These are phyloP conservation scores for Drosophila formosana DNA, from an alignment of 2,888 invertebrate genomes.

Conservation along the genomic window DNA sequence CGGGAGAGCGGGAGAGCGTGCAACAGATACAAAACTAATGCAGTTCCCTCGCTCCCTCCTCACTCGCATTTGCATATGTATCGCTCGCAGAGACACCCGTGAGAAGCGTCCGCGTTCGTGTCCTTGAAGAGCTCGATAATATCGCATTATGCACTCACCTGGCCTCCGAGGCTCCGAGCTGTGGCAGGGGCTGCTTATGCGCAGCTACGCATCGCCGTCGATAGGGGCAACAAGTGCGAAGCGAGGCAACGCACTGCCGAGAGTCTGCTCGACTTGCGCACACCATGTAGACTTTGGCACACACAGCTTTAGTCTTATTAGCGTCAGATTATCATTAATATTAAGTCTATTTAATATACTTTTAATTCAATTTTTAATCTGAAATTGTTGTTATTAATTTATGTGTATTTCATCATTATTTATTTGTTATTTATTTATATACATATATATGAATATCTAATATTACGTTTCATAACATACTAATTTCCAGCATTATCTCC, in stretches of 20 bases:
- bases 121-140: slow-evolving; percentile 67
- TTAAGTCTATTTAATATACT: no score
- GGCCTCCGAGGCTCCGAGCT: neutral
- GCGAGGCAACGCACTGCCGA: neutral
- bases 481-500: no score
- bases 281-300: slow-evolving; percentile 3
- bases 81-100: slow-evolving; percentile 16
- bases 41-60: slow-evolving; percentile 28
- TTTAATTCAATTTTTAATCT: no score
- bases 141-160: slow-evolving; percentile 54
- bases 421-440: no score
- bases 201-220: slow-evolving; percentile 51
- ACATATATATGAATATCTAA: no score
- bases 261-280: slow-evolving; percentile 1
- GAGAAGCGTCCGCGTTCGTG: slow-evolving; percentile 38
- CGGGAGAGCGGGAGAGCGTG: slow-evolving; percentile 17
- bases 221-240: slow-evolving; percentile 56
- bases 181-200: slow-evolving; percentile 53
- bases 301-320: no score
- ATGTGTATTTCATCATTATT: no score
- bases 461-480: no score
- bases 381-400: no score
- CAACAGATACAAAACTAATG: slow-evolving; percentile 58
- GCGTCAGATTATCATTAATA: no score
- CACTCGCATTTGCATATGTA: slow-evolving; percentile 56